These are phyloP conservation scores for Bufo gargarizans DNA, from an alignment of 2,113 vertebrate species.

Conservation along the genomic window DNA sequence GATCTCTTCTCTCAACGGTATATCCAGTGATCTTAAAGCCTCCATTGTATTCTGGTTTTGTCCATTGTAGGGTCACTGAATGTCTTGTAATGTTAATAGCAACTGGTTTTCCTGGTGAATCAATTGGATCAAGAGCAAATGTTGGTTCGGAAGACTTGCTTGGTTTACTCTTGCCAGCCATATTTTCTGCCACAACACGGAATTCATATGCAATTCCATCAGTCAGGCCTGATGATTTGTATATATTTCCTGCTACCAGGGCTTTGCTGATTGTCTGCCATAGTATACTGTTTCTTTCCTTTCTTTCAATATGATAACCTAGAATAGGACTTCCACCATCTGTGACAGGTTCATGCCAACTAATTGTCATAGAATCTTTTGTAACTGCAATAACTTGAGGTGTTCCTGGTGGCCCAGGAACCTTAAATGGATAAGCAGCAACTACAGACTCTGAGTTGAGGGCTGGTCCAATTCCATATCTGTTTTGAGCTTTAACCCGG, in stretches of 20 bases:
- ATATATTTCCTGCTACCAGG: slow-evolving; percentile 88
- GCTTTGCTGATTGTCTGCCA: slow-evolving; percentile 92
- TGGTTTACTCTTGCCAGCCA: slow-evolving; percentile 94
- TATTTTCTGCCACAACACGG: slow-evolving; percentile 93
- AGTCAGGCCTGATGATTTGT: slow-evolving; percentile 89
- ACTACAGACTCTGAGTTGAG: slow-evolving; percentile 87
- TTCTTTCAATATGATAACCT: slow-evolving; percentile 95
- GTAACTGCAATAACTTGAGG: slow-evolving; percentile 88
- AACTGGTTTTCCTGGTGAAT: slow-evolving; percentile 90
- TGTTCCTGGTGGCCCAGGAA: slow-evolving; percentile 93
- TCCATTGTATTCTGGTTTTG: slow-evolving; percentile 95
- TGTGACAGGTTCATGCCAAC: slow-evolving; percentile 93
- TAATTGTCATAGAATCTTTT: slow-evolving; percentile 93
- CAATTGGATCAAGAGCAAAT: slow-evolving; percentile 92
- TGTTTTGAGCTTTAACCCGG: slow-evolving; percentile 94
- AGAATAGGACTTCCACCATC: slow-evolving; percentile 96
- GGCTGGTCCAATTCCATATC: slow-evolving; percentile 89
- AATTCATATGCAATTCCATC: slow-evolving; percentile 96
- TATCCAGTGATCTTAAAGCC: slow-evolving; percentile 98
- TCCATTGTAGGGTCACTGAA: slow-evolving; percentile 90
- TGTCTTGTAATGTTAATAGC: slow-evolving; percentile 89
- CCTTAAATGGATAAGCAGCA: slow-evolving; percentile 93
- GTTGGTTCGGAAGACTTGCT: slow-evolving; percentile 93
- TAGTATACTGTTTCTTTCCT: slow-evolving; percentile 92
- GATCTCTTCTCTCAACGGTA: slow-evolving; percentile 91